Evolutionary conservation across 2,888 invertebrate genomes (phyloP).

Genomic region (Aleiodes alternator): DNA sequence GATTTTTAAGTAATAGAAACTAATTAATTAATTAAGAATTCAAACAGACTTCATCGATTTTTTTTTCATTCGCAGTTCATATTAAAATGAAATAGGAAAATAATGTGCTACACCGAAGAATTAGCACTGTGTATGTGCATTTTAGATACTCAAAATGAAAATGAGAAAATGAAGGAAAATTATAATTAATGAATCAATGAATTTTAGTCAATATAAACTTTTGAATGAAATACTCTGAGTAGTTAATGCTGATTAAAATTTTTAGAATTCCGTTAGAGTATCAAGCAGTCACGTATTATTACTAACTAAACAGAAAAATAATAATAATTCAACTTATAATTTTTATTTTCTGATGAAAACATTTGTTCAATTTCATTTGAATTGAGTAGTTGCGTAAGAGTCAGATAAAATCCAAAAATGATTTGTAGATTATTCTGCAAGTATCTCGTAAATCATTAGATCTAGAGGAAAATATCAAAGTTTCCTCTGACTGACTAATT

Average conservation of each 20-base stretch:
- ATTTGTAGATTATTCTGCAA: not conserved
- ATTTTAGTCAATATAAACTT: constrained; percentile 21
- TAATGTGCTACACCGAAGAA: constrained; percentile 4
- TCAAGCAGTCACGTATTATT: constrained; percentile 8
- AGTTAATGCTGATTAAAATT: not conserved
- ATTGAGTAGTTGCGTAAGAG: not conserved
- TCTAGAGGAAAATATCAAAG: not conserved
- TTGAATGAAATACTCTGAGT: constrained; percentile 1
- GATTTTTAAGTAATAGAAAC: not conserved
- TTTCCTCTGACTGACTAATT: too few relatives aligned
- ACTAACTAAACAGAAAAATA: constrained; percentile 3
- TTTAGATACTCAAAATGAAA: constrained; percentile 16
- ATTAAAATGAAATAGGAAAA: not conserved
- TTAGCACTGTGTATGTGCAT: constrained; percentile 16
- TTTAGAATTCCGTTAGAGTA: constrained; percentile 1
- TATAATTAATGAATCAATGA: not conserved
- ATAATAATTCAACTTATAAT: not conserved
- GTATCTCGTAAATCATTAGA: not conserved
- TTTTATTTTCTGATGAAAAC: not conserved
- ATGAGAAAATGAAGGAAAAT: not conserved
- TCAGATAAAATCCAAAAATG: not conserved
- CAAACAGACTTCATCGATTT: too few relatives aligned
- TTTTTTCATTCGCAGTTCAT: not conserved
- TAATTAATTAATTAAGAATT: not conserved
- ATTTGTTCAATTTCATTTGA: not conserved